These are phyloP conservation scores for Agrochola litura DNA, from an alignment of 2,888 invertebrate species.

Conservation along the genomic window DNA sequence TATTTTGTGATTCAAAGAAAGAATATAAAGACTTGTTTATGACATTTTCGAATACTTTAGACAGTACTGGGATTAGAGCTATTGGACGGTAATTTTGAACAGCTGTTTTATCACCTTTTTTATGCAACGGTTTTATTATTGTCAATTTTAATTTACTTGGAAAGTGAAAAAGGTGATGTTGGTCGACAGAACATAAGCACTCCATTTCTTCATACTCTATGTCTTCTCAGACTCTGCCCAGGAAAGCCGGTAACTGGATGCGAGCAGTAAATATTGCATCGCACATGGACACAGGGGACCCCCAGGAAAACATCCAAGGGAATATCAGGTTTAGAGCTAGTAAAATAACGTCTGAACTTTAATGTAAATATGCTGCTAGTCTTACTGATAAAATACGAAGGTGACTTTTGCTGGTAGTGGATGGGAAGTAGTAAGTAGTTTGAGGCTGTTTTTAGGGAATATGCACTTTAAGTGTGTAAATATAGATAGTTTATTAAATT, in stretches of 20 bases:
- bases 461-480: too few relatives aligned
- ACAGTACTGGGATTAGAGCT: too few relatives aligned
- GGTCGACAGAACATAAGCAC: too few relatives aligned
- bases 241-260: slow-evolving; percentile 42
- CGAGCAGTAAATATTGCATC: slow-evolving; percentile 51
- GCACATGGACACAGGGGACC: slow-evolving; percentile 42
- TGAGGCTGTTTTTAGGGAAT: neutral
- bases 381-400: slow-evolving; percentile 1
- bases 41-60: too few relatives aligned
- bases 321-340: slow-evolving; percentile 52
- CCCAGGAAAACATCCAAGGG: slow-evolving; percentile 1
- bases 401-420: slow-evolving; percentile 1
- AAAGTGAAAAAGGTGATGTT: too few relatives aligned
- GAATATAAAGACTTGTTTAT: too few relatives aligned
- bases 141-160: too few relatives aligned
- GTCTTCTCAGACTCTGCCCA: neutral
- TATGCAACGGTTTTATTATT: too few relatives aligned
- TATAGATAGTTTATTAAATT: too few relatives aligned
- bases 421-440: neutral
- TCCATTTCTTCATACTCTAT: slow-evolving; percentile 25
- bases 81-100: too few relatives aligned
- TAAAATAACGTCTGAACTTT: slow-evolving; percentile 59
- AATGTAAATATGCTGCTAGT: slow-evolving; percentile 37
- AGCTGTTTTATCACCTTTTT: too few relatives aligned
- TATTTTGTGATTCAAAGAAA: too few relatives aligned